Evolutionary conservation across 2,888 invertebrate species (phyloP), one percentile per base, ranked within the genome.

Genomic region (Ctena decussata): DNA sequence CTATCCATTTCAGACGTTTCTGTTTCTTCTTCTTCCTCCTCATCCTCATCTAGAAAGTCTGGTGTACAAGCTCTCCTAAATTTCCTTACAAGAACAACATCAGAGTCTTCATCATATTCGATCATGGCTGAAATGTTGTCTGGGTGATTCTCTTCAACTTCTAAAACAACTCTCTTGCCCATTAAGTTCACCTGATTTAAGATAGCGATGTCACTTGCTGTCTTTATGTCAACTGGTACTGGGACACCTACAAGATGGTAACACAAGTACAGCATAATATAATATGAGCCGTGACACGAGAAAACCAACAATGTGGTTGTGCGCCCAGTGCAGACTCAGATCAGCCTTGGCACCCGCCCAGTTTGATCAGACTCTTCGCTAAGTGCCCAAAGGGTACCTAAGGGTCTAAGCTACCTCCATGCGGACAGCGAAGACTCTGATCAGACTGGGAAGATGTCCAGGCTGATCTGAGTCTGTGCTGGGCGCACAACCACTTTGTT

Each of bases 121-220:
- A 87, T 35, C 1, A 72, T 49, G 35, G 84, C 87, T 37, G 87
- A 73, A 12, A 87, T 77, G 24, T 87, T 87, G 0, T 81, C 87
- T 12, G 73, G 60, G 12, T 79, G 79, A 12, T 79, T 74, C 60
- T 81, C 80, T 18, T 57, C 72, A n/a, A 82, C 72, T 44, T 87
- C 87, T 2, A 87, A 74, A 5, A 84, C 84, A 30, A 87, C 74
- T 44, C 87, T 73, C 32, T 72, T 87, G 2, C 84, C 87, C 18
- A 80, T 37, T 27, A 82, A 30, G n/a, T 79, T 80, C 12, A 77
- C 82, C 46, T 82, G 27, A 18, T 80, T 82, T 6, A 87, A 77
- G 5, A 87, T 75, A 35, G 84, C 87, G 12, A 74, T 81, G 70
- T 87, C 87, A 73, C 53, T 46, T 8, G 65, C 79, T 39, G 65